Evolutionary conservation across 2,888 invertebrate species (phyloP).

Genomic region (Cyclophora albipunctata): DNA sequence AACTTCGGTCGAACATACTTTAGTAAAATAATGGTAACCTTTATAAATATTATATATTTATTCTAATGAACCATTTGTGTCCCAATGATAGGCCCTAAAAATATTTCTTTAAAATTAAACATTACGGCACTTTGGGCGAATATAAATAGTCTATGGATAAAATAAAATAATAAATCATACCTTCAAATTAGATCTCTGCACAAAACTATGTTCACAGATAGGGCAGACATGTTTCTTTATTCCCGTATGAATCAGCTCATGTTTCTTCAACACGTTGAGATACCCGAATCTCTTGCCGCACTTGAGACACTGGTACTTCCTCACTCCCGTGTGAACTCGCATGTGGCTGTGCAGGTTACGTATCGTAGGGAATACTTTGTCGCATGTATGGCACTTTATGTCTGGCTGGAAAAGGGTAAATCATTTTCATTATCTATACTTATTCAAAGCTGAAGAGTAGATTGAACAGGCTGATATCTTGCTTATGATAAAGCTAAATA

Average conservation of each 20-base stretch:
- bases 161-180: slow-evolving; percentile 22
- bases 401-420: slow-evolving; percentile 49
- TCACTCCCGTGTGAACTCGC: slow-evolving; percentile 75
- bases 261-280: slow-evolving; percentile 80
- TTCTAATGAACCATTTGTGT: too few species aligned
- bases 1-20: too few species aligned
- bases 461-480: too few species aligned
- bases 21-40: too few species aligned
- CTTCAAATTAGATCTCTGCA: slow-evolving; percentile 64
- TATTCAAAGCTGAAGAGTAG: too few species aligned
- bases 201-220: slow-evolving; percentile 77
- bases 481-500: too few species aligned
- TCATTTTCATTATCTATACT: too few species aligned
- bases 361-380: slow-evolving; percentile 68
- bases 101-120: too few species aligned
- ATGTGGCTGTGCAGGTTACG: slow-evolving; percentile 77
- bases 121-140: too few species aligned
- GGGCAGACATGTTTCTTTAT: slow-evolving; percentile 81
- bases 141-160: too few species aligned
- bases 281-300: slow-evolving; percentile 80
- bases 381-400: slow-evolving; percentile 62
- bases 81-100: too few species aligned
- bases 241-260: slow-evolving; percentile 81
- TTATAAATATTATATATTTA: too few species aligned
- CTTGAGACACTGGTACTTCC: slow-evolving; percentile 76